These are phyloP conservation scores for Parazoanthus swiftii DNA, from an alignment of 92 coral and sea anemone genomes.

Conservation along the genomic window DNA sequence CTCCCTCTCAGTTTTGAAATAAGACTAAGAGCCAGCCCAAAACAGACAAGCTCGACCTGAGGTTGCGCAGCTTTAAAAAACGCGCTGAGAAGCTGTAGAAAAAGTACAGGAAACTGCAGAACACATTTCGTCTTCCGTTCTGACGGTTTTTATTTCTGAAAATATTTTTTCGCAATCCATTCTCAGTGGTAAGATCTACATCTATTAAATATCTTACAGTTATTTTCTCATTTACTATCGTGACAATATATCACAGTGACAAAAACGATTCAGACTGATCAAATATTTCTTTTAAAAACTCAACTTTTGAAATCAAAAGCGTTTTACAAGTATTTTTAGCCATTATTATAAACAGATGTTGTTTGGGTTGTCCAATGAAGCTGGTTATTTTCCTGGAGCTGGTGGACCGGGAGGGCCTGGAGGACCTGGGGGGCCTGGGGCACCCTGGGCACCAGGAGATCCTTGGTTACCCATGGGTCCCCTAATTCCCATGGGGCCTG, in stretches of 20 bases:
- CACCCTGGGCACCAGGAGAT: not conserved
- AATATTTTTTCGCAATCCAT: not conserved
- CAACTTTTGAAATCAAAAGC: not conserved
- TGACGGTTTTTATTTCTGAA: constrained; percentile 9
- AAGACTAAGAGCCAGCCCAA: too few relatives aligned
- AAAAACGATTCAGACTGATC: not conserved
- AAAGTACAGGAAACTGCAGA: not conserved
- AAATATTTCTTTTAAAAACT: not conserved
- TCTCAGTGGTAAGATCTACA: not conserved
- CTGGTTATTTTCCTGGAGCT: constrained; percentile 11
- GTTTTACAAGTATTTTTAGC: not conserved
- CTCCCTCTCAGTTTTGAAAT: not conserved
- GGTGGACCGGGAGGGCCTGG: constrained; percentile 44
- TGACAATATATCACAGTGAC: not conserved
- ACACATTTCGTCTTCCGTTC: not conserved
- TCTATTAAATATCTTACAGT: not conserved
- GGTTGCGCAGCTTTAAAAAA: too few relatives aligned
- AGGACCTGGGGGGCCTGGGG: constrained; percentile 38
- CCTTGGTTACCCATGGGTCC: constrained; percentile 31
- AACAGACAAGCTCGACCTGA: not conserved
- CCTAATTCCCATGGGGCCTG: constrained; percentile 31
- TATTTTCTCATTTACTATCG: not conserved
- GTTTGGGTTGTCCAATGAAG: not conserved
- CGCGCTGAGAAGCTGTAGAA: not conserved
- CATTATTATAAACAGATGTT: not conserved